Evolutionary conservation across 2,888 invertebrate genomes (phyloP).

Genomic region (Imbricaverruca yamaguchii): DNA sequence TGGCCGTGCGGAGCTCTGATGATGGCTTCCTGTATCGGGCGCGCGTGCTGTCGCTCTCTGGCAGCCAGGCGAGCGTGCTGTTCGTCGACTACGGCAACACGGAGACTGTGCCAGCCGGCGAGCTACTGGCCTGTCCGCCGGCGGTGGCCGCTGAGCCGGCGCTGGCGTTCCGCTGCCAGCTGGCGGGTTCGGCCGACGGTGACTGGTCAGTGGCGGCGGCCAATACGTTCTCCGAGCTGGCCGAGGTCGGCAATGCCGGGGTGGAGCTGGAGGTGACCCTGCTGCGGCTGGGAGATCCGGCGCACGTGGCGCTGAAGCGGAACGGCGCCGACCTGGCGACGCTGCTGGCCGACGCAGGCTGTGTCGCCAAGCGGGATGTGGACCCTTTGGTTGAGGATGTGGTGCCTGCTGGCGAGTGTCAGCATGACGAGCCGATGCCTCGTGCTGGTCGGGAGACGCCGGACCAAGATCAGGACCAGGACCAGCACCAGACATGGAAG

Average conservation of each 20-base stretch:
- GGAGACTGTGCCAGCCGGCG: not conserved
- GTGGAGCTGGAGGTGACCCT: not conserved
- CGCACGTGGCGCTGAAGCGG: not conserved
- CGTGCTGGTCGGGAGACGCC: too few relatives aligned
- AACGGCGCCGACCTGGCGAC: not conserved
- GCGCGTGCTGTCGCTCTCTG: not conserved
- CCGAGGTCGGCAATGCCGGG: not conserved
- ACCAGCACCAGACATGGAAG: too few relatives aligned
- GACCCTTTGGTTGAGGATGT: too few relatives aligned
- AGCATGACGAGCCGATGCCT: too few relatives aligned
- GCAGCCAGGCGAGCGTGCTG: not conserved
- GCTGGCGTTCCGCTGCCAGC: not conserved
- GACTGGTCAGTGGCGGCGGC: not conserved
- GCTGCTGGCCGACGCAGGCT: not conserved
- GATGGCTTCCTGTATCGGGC: not conserved
- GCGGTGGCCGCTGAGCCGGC: not conserved
- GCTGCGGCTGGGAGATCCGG: not conserved
- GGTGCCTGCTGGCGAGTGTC: too few relatives aligned
- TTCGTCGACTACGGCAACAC: conserved; percentile 14
- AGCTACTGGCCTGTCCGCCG: not conserved
- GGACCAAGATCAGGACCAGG: too few relatives aligned
- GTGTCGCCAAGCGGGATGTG: too few relatives aligned
- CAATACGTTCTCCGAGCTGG: not conserved
- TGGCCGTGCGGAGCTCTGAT: not conserved
- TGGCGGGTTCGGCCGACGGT: not conserved